Evolutionary conservation across 1,140 invertebrate species (phyloP).

Genomic region (Cataglyphis hispanica): DNA sequence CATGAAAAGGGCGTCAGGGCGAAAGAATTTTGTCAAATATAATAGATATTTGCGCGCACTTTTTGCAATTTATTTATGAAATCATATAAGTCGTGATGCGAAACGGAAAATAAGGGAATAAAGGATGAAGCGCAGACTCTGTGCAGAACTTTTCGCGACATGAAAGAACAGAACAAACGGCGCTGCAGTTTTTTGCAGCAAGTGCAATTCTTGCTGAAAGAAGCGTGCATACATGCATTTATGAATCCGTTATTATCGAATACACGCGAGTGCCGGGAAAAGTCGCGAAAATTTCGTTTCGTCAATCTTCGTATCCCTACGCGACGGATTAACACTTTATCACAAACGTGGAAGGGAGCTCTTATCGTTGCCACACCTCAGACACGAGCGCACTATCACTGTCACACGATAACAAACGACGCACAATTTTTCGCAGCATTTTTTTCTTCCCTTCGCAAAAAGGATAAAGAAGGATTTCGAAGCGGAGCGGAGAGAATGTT

Average conservation of each 20-base stretch:
- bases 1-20: background rate
- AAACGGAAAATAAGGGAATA: constrained; percentile 12
- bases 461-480: background rate
- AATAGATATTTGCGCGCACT: constrained; percentile 16
- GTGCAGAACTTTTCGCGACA: background rate
- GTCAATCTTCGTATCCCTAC: background rate
- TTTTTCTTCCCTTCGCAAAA: background rate
- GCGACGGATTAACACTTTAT: constrained; percentile 24
- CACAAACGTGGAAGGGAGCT: background rate
- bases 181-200: constrained; percentile 6
- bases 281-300: background rate
- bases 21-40: constrained; percentile 2
- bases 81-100: background rate
- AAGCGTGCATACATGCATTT: background rate
- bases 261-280: background rate
- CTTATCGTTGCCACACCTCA: constrained; percentile 49
- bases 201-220: background rate
- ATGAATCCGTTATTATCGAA: background rate
- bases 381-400: constrained; percentile 29
- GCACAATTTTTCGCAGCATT: constrained; percentile 16
- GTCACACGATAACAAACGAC: constrained; percentile 25
- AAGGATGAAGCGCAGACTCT: constrained; percentile 10
- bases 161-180: background rate
- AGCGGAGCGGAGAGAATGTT: background rate
- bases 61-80: constrained; percentile 33